These are phyloP conservation scores for Ceratothoa steindachneri DNA, from an alignment of 2,888 invertebrate species.

Conservation along the genomic window DNA sequence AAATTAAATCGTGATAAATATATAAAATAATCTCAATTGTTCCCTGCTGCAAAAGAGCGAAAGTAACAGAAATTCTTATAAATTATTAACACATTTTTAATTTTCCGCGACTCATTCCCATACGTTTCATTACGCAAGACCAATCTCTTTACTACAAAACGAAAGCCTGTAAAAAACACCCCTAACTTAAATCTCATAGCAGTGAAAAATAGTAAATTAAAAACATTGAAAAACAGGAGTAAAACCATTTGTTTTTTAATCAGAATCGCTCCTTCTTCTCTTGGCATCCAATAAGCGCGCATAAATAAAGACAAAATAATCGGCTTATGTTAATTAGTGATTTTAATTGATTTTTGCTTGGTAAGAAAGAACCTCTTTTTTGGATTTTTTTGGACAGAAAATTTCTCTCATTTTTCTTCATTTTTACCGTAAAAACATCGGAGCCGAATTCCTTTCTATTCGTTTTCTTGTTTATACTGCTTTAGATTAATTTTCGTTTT, in stretches of 20 bases:
- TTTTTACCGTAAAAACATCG: background rate
- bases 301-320: constrained; percentile 43
- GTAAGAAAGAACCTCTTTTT: background rate
- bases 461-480: background rate
- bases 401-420: too few relatives aligned
- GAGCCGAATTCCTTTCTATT: background rate
- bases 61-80: too few relatives aligned
- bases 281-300: constrained; percentile 21
- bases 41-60: too few relatives aligned
- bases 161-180: too few relatives aligned
- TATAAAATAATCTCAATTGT: too few relatives aligned
- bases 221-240: background rate
- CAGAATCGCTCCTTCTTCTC: background rate
- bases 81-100: too few relatives aligned
- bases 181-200: too few relatives aligned
- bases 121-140: too few relatives aligned
- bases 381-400: background rate
- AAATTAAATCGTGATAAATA: too few relatives aligned
- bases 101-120: too few relatives aligned
- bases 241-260: background rate
- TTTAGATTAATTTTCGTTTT: background rate
- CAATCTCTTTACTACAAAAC: too few relatives aligned
- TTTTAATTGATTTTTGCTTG: constrained; percentile 38
- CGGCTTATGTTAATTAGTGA: constrained; percentile 44
- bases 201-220: too few relatives aligned